Conservation (phyloP, 2,113 vertebrate genomes). For the Hucho hucho region DNA sequence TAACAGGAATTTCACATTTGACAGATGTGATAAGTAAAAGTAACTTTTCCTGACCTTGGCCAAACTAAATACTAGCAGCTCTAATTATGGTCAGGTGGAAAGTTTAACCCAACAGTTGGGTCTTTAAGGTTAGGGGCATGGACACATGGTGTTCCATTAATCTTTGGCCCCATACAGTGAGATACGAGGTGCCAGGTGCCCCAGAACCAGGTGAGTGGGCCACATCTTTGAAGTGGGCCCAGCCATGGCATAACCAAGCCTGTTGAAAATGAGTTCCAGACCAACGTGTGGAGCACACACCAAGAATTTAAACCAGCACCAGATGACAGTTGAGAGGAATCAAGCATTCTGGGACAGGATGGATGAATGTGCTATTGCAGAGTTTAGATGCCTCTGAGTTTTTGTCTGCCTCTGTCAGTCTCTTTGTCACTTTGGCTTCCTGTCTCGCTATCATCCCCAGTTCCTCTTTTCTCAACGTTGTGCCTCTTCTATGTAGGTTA, state of each 20-base stretch:
- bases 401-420: background rate
- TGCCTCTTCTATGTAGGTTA: background rate
- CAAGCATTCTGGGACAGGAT: slow-evolving; percentile 11
- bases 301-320: slow-evolving; percentile 70
- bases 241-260: slow-evolving; percentile 60
- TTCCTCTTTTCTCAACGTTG: background rate
- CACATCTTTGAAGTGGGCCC: slow-evolving; percentile 52
- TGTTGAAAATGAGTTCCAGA: slow-evolving; percentile 80
- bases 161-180: slow-evolving; percentile 14
- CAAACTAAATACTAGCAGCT: background rate
- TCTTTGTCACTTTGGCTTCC: background rate
- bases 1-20: background rate
- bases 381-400: background rate
- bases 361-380: slow-evolving; percentile 14
- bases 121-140: background rate
- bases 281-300: slow-evolving; percentile 60
- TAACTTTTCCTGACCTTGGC: background rate
- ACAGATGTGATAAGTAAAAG: background rate
- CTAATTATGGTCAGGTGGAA: background rate
- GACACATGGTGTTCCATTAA: background rate
- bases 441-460: background rate
- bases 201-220: slow-evolving; percentile 32
- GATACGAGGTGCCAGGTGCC: background rate
- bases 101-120: no score
- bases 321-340: slow-evolving; percentile 61